Conservation (phyloP, 2,113 vertebrate genomes). For the Platysternon megacephalum region DNA sequence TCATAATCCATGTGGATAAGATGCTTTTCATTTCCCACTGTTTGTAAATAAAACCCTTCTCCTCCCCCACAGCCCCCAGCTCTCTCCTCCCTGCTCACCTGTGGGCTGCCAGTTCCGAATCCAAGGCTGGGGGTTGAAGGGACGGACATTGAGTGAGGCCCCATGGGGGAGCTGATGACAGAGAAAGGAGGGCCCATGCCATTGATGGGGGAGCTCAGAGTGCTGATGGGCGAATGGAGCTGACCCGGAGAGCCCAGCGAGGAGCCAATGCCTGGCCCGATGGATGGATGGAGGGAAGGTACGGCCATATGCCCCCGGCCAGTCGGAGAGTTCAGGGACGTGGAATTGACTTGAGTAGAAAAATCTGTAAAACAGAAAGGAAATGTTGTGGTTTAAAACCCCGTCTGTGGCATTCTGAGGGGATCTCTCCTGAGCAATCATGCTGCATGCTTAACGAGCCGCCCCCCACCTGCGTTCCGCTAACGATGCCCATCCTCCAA, state of each 20-base stretch:
- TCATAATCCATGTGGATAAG: fast-evolving
- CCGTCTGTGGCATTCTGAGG: fast-evolving
- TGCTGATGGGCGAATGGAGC: conserved; percentile 95
- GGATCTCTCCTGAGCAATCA: fast-evolving
- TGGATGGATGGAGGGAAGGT: conserved; percentile 85
- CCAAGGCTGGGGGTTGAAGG: conserved; percentile 89
- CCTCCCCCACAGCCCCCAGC: fast-evolving
- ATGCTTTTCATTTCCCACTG: not conserved
- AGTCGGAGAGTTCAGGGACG: conserved; percentile 87
- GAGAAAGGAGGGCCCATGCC: conserved; percentile 97
- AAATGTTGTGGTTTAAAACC: not conserved
- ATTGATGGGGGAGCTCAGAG: conserved; percentile 92
- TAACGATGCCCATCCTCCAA: not conserved
- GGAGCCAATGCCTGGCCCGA: conserved; percentile 84
- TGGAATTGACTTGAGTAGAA: conserved; percentile 88
- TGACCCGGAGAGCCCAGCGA: conserved; percentile 88
- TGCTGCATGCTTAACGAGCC: not conserved
- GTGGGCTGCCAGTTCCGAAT: conserved; percentile 92
- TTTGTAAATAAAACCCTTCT: not conserved
- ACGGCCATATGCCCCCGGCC: conserved; percentile 91
- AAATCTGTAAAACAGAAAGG: conserved; percentile 84
- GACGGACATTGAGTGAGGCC: conserved; percentile 90
- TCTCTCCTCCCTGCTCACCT: conserved; percentile 80
- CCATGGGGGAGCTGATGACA: conserved; percentile 97
- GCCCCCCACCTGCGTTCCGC: fast-evolving